Percentiles rank a stretch among this genome's conserved stretches.
phyloP scores from a whole-genome alignment of 2,797 vertebrate species.

The Bradypus variegatus region DNA sequence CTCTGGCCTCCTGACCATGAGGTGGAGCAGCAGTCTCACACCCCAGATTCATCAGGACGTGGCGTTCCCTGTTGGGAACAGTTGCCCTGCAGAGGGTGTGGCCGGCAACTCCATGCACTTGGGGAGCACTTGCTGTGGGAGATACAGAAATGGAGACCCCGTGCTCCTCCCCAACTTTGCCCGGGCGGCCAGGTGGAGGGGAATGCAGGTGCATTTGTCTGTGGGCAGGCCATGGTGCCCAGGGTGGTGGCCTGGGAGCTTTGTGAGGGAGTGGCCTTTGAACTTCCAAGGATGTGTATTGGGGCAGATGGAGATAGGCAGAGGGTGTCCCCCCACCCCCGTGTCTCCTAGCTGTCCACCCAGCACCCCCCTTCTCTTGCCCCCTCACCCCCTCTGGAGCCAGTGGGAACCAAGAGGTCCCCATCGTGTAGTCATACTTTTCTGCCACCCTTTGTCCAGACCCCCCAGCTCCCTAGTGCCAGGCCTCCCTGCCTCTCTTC shows the following conservation, averaged over 20 bases:
- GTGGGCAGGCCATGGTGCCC: neutral
- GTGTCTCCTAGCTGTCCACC: neutral
- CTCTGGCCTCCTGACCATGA: neutral
- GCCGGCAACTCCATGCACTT: neutral
- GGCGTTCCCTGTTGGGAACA: neutral
- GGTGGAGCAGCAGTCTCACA: neutral
- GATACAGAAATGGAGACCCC: neutral
- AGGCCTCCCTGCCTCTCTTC: neutral
- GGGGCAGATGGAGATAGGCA: neutral
- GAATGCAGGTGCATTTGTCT: neutral
- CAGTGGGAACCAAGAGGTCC: neutral
- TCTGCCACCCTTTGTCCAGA: neutral
- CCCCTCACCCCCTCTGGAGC: neutral
- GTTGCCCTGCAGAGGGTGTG: neutral
- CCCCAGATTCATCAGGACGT: neutral
- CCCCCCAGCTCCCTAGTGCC: neutral
- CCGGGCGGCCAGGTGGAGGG: neutral
- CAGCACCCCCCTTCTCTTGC: slow-evolving; percentile 35
- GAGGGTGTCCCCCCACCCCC: neutral
- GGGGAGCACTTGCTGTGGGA: neutral
- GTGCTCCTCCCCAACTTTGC: neutral
- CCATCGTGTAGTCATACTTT: neutral
- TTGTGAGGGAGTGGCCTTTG: neutral
- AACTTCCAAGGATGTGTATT: neutral
- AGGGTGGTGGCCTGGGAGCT: neutral